Conservation (phyloP, 1,140 invertebrate genomes). For the Melipona quadrifasciata region DNA sequence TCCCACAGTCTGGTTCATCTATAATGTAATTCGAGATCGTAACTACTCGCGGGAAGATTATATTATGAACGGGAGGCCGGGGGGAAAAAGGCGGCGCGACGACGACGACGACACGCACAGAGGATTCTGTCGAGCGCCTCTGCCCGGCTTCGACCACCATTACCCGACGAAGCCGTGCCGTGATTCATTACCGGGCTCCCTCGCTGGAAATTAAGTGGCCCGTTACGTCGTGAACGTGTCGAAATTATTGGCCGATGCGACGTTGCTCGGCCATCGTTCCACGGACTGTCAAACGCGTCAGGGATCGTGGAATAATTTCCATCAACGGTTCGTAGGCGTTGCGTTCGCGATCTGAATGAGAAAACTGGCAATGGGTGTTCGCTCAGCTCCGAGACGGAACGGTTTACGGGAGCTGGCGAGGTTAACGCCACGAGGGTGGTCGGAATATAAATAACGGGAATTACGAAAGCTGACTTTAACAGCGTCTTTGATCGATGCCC, state of each 20-base stretch:
- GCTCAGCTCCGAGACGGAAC: not conserved
- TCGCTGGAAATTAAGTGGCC: constrained; percentile 56
- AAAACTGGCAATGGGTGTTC: not conserved
- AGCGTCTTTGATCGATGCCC: not conserved
- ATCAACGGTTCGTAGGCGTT: not conserved
- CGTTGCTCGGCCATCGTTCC: not conserved
- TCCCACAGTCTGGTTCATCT: constrained; percentile 61
- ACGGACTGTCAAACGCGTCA: not conserved
- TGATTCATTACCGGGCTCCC: constrained; percentile 61
- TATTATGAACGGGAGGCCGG: constrained; percentile 30
- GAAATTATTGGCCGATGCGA: constrained; percentile 21
- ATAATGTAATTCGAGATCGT: constrained; percentile 69
- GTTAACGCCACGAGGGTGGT: constrained; percentile 3
- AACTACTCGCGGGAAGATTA: constrained; percentile 64
- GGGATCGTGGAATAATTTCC: not conserved
- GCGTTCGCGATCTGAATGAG: not conserved
- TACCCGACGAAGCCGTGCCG: constrained; percentile 11
- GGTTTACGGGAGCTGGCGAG: not conserved
- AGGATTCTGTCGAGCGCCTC: constrained; percentile 26
- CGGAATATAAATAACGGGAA: constrained; percentile 3
- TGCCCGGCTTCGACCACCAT: constrained; percentile 31
- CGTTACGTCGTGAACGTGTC: constrained; percentile 43
- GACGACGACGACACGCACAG: constrained; percentile 5
- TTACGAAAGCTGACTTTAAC: not conserved
- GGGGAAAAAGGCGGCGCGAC: constrained; percentile 44